Percentiles rank a stretch among this genome's conserved stretches.
phyloP scores from a whole-genome alignment of 2,113 vertebrate species.

The Prionailurus viverrinus region DNA sequence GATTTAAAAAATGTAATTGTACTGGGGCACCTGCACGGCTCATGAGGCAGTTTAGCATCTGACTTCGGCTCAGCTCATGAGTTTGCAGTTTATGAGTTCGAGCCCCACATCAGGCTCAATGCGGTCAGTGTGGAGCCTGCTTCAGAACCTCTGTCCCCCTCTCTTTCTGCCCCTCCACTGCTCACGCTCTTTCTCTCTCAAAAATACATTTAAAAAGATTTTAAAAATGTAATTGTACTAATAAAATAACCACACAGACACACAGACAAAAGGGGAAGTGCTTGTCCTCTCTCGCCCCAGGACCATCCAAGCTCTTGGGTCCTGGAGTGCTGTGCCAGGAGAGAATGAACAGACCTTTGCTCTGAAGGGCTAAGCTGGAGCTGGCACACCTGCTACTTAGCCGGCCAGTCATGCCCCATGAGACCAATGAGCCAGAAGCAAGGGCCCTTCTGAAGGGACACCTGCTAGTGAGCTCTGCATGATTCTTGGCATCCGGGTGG shows the following conservation, averaged over 20 bases:
- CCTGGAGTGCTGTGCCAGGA: not conserved
- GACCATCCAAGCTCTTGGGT: too few species aligned
- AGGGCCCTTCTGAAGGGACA: not conserved
- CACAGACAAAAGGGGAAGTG: not conserved
- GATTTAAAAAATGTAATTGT: not conserved
- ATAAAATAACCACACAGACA: not conserved
- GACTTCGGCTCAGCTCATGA: too few species aligned
- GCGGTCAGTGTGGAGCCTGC: too few species aligned
- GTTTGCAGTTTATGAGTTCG: too few species aligned
- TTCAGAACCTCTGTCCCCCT: too few species aligned
- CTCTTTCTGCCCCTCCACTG: too few species aligned
- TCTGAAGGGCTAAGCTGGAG: not conserved
- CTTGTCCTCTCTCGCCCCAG: not conserved
- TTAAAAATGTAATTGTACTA: not conserved
- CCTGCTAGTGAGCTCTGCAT: not conserved
- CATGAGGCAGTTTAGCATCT: too few species aligned
- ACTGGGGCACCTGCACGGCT: too few species aligned
- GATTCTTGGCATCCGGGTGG: not conserved
- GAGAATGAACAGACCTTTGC: not conserved
- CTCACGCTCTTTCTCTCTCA: too few species aligned
- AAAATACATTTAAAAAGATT: too few species aligned
- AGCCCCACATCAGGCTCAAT: too few species aligned
- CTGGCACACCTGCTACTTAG: fast-evolving
- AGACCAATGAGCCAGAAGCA: not conserved
- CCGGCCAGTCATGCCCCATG: not conserved